Evolutionary conservation across 2,888 invertebrate species (phyloP), one percentile per base, ranked within the genome.

Genomic region (Parnassius mnemosyne): DNA sequence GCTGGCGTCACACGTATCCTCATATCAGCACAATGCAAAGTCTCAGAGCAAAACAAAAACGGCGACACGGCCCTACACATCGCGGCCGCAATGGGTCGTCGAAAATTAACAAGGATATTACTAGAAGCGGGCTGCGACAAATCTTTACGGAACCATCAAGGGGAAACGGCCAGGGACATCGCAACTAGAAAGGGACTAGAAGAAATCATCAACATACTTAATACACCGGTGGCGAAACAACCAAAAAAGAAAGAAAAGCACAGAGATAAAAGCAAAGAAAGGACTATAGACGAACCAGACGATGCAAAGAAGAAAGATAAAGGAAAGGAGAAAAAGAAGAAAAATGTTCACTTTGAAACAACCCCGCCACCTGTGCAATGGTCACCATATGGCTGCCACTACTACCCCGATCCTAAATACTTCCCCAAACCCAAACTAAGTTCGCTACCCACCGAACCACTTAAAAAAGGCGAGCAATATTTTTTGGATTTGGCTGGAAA

Each of bases 31-130:
- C 93, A 95, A 71, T 96, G 97, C 81, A 93, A 95, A 71, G 95
- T 96, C 60, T 96, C 96, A 64, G 96, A 97, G 75, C 96, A 96
- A 76, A 99, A 99, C 84, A 97, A 98, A 93, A 99, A 99, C 87
- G 98, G 98, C 0, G 98, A 99, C 87, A 97, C 98, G 0, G 96
- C 97, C 0, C 90, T 99, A 12, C 98, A 99, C 84, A 98, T 99
- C 73, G 95, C 98, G 0, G 96, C 97, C 10, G 98, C 98, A 1
- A 97, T 98, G 96, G 97, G 97, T 9, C 92, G 98, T 25, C 89
- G 97, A 60, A 98, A 98, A 87, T 92, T 99, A 65, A 97, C 98
- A 10, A 93, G 97, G 75, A 97, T 99, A 69, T 92, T 99, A 20
- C 92, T 98, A 43, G 97, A 98, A 80, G 96, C 97, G 0, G 96